Percentiles rank a stretch among this genome's conserved stretches.
Evolutionary conservation across 2,888 invertebrate genomes (phyloP).

Genomic region (Drosophila mimica): DNA sequence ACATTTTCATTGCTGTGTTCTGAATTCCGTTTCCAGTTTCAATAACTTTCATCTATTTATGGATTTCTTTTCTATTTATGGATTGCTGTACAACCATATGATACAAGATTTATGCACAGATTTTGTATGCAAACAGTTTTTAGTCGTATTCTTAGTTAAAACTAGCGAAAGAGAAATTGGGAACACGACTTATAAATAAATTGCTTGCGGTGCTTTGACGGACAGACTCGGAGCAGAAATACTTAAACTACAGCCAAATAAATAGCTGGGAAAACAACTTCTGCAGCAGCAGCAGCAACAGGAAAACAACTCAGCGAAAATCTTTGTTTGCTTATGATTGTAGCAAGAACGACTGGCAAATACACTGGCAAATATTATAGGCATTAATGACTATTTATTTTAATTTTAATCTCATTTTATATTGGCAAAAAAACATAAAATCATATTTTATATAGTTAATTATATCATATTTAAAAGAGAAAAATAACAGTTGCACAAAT

Average conservation of each 20-base stretch:
- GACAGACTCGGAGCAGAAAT: background rate
- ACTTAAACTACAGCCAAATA: slow-evolving; percentile 27
- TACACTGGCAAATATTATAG: background rate
- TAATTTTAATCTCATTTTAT: background rate
- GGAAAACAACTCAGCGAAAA: background rate
- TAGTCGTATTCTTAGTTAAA: background rate
- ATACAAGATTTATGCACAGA: background rate
- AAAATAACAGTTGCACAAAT: background rate
- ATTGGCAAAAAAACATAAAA: no score
- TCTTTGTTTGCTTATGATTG: slow-evolving; percentile 22
- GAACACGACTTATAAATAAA: slow-evolving; percentile 6
- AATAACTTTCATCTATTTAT: background rate
- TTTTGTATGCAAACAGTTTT: background rate
- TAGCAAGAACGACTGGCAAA: background rate
- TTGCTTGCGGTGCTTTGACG: slow-evolving; percentile 4
- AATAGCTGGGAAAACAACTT: slow-evolving; percentile 20
- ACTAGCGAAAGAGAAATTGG: background rate
- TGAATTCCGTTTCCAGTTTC: background rate
- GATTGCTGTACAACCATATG: background rate
- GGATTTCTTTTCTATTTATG: no score
- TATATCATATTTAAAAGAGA: background rate
- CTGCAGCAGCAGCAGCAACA: slow-evolving; percentile 4
- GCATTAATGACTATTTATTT: background rate
- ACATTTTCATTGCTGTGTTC: background rate
- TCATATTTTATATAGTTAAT: no score